Evolutionary conservation across 1,140 invertebrate genomes (phyloP), one percentile per base, ranked within the genome.

Genomic region (Drosophila azteca): DNA sequence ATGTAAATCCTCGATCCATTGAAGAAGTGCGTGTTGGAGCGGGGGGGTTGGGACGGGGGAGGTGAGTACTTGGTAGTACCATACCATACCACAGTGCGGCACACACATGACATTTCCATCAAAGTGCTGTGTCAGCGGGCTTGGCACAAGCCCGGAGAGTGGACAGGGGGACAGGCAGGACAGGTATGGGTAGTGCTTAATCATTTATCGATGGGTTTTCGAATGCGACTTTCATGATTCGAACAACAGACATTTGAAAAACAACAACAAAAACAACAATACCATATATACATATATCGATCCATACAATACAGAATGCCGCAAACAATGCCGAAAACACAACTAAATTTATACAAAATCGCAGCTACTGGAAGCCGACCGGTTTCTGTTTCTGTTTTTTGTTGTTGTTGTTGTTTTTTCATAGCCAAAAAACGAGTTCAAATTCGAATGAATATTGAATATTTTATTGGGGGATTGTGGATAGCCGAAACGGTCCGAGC

Each of bases 291-390:
- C 9, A 3, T 13, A 31, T 31, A 8, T 9, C 9, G 9, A 39
- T 39, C 0, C 35, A 11, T 2, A 39, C 11, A 13, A 13, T 31
- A 9, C 31, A 39, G 35, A 13, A 35, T 35, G 3, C 31, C 9
- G 31, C 9, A 11, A 39, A 13, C 3, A 39, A 76, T 71, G 26
- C 39, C 58, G 68, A 55, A 60, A 62, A 73, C 48, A 51, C 59
- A 74, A 51, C 55, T 26, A 83, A 84, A 79, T 84, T 79, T 84
- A 83, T 83, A 69, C 78, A 59, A 71, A 59, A 79, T 62, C 46
- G 50, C 64, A 54, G 80, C 80, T 83, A 84, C 79, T 72, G 80
- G 76, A 49, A 43, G 44, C 63, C 48, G 60, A 54, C 64, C 79
- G 70, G 75, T 70, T 75, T 57, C 11, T 13, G 3, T 39, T 45